Evolutionary conservation across 2,888 invertebrate genomes (phyloP).

Genomic region (Ametastegia equiseti): DNA sequence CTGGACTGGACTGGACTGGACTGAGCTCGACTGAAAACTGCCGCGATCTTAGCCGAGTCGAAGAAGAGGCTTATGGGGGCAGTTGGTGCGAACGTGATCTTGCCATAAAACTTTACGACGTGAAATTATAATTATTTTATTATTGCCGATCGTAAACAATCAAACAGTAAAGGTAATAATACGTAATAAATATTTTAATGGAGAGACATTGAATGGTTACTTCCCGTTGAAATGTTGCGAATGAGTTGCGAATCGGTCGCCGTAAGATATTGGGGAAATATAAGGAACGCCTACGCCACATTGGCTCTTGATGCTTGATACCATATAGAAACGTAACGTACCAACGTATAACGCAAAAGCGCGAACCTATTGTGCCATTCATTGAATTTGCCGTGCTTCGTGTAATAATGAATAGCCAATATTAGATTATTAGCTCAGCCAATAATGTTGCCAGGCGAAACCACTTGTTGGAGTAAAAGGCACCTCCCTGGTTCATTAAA

Average conservation of each 20-base stretch:
- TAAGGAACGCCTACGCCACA: conserved; percentile 12
- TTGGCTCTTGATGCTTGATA: conserved; percentile 1
- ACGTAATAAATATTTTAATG: conserved; percentile 55
- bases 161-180: conserved; percentile 71
- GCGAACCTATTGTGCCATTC: conserved; percentile 46
- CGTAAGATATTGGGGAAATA: neutral
- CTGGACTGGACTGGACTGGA: no score
- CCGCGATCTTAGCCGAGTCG: conserved; percentile 15
- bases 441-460: conserved; percentile 53
- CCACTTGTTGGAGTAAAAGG: conserved; percentile 57
- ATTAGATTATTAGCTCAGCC: conserved; percentile 51
- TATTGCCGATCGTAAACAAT: conserved; percentile 73
- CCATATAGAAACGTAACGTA: neutral
- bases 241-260: conserved; percentile 42
- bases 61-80: conserved; percentile 33
- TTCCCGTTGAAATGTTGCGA: conserved; percentile 44
- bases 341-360: conserved; percentile 67
- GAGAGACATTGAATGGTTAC: conserved; percentile 47
- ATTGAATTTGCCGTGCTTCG: conserved; percentile 48
- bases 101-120: conserved; percentile 68
- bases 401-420: conserved; percentile 50
- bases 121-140: conserved; percentile 73
- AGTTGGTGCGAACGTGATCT: conserved; percentile 45
- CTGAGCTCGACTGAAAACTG: no score
- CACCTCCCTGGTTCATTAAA: conserved; percentile 53